Conservation (phyloP, 2,888 invertebrate species). For the Oxystoma pomonae region DNA sequence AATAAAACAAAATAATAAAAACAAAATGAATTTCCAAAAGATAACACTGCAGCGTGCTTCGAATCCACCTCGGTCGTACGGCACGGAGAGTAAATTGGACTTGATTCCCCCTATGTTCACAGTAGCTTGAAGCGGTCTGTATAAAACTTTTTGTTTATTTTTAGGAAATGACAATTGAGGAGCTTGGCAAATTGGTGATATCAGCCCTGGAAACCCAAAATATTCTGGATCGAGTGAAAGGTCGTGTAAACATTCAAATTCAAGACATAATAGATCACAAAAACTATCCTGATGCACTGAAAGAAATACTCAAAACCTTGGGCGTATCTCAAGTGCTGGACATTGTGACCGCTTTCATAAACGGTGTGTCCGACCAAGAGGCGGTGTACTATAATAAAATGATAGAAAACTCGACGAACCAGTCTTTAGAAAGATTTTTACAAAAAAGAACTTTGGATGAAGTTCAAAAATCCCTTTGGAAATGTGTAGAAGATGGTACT, state of each 20-base stretch:
- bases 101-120: too few species aligned
- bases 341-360: constrained; percentile 11
- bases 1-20: too few species aligned
- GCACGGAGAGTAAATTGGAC: too few species aligned
- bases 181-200: not conserved
- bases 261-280: constrained; percentile 18
- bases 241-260: constrained; percentile 12
- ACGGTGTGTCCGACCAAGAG: constrained; percentile 14
- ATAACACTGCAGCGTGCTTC: too few species aligned
- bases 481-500: constrained; percentile 21
- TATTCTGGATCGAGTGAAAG: not conserved
- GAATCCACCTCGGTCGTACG: too few species aligned
- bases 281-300: constrained; percentile 20
- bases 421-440: constrained; percentile 17
- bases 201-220: not conserved
- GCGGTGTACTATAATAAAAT: constrained; percentile 20
- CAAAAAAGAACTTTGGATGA: constrained; percentile 24
- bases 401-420: constrained; percentile 20
- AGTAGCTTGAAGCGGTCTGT: too few species aligned
- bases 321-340: constrained; percentile 15
- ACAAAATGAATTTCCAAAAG: too few species aligned
- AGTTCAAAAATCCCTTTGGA: constrained; percentile 23
- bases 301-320: constrained; percentile 10
- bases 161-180: constrained; percentile 11
- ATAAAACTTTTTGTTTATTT: too few species aligned